Base-by-base conservation (phyloP, 2,797 vertebrate genomes). In the Sebastes nivosus region DNA sequence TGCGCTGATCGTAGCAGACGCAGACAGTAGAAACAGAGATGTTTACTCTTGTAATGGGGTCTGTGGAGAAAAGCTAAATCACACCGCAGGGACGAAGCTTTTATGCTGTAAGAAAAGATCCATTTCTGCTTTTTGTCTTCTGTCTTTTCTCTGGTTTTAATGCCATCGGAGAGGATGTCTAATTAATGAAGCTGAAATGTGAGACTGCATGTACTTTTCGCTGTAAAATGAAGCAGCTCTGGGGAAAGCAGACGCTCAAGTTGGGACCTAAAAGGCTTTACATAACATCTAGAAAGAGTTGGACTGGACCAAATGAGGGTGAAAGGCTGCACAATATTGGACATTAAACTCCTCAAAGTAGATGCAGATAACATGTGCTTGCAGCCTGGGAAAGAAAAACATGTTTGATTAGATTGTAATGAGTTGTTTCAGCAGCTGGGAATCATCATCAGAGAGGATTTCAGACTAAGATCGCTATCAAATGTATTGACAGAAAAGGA, bases 361-460 rank as follows among this genome's bases (percentile, higher is more conserved):
- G 36, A 36, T 30, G 36, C 42, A 60, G 30, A 80, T 22, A 71
- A 75, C 22, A 42, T 5, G 1, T 13, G 14, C 20, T 3, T 18
- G n/a, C 11, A 5, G 52, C 50, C 32, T 18, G 36, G 46, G 4
- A 52, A n/a, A 52, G 9, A n/a, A 9, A 52, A 52, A 29, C 7
- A 30, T 55, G 75, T 90, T 92, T 93, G 89, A 93, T 92, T 79
- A 82, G 85, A 90, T 90, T 65, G 81, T 95, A 92, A 93, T 93
- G 88, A 93, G 89, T 84, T 86, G 91, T 91, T 91, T 75, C 82
- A 84, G 32, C 80, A 88, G 87, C 78, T 5, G 60, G 75, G 80
- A 81, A 84, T 86, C 69, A 34, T 88, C 84, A 88, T 89, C 77
- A 81, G 70, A 89, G 78, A 58, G 91, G 90, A 94, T 93, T 94